Conservation (phyloP, 2,888 invertebrate genomes). For the Catocala nupta region DNA sequence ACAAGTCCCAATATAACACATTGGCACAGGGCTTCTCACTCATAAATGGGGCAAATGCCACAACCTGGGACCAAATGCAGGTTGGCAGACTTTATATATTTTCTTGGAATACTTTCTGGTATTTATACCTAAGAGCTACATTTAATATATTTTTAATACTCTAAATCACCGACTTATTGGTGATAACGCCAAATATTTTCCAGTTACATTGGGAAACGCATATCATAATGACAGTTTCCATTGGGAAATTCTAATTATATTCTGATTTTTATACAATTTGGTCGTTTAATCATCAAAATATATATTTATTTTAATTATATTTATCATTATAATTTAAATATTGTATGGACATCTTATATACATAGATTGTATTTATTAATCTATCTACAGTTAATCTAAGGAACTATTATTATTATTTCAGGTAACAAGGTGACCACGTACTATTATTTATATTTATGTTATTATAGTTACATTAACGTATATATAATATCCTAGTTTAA, state of each 20-base stretch:
- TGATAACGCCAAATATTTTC: constrained; percentile 11
- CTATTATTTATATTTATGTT: constrained; percentile 16
- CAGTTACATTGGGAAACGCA: constrained; percentile 9
- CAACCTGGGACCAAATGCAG: too few relatives aligned
- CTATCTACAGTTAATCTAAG: constrained; percentile 32
- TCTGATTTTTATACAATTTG: constrained; percentile 19
- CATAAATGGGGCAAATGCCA: too few relatives aligned
- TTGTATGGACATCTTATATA: constrained; percentile 34
- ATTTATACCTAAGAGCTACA: background rate
- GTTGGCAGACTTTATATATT: too few relatives aligned
- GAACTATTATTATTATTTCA: constrained; percentile 44
- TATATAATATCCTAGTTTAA: background rate
- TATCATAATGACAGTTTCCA: background rate
- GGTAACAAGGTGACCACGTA: constrained; percentile 49
- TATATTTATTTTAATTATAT: constrained; percentile 7
- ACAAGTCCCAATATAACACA: too few relatives aligned
- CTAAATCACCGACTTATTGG: background rate
- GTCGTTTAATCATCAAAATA: constrained; percentile 18
- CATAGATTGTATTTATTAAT: constrained; percentile 16
- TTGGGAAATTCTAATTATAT: constrained; percentile 5
- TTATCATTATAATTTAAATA: constrained; percentile 3
- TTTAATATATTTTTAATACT: constrained; percentile 3
- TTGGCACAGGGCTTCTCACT: too few relatives aligned
- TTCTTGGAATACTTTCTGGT: background rate
- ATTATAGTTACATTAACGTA: constrained; percentile 1